A percentile compares a stretch with the other conserved stretches of the same genome.
These are phyloP conservation scores for Corvus moneduloides DNA, from an alignment of 2,113 vertebrate species.

Conservation along the genomic window DNA sequence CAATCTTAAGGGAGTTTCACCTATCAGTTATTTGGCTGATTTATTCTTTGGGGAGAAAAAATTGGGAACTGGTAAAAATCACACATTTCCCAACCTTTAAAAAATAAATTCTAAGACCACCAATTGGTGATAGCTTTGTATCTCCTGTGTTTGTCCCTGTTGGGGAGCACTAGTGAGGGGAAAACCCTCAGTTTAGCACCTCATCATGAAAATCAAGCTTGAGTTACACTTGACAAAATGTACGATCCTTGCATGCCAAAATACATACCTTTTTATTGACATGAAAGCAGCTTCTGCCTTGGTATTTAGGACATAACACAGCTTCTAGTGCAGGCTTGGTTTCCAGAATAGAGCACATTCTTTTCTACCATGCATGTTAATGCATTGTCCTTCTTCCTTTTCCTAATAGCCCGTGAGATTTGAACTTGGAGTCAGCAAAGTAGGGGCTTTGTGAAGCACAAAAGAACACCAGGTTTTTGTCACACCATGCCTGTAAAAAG, in stretches of 20 bases:
- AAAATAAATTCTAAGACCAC: neutral
- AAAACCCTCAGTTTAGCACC: neutral
- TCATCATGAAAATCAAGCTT: neutral
- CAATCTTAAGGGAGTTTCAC: neutral
- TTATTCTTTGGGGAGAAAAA: neutral
- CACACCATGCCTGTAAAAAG: constrained; percentile 61
- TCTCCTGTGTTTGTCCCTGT: neutral
- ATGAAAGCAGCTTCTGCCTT: neutral
- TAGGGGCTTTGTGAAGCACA: constrained; percentile 70
- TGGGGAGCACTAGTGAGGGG: neutral
- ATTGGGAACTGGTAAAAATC: neutral
- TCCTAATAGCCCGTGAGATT: constrained; percentile 68
- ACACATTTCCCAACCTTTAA: neutral
- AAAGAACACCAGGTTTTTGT: constrained; percentile 73
- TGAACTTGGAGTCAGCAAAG: constrained; percentile 72
- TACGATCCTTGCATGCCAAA: neutral
- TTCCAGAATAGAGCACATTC: constrained; percentile 46
- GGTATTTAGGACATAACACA: constrained; percentile 18
- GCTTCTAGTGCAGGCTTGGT: neutral
- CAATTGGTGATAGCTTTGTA: neutral
- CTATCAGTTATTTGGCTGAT: neutral
- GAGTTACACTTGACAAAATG: neutral
- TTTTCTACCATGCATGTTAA: constrained; percentile 57
- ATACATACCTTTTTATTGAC: constrained; percentile 8
- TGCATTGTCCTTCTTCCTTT: constrained; percentile 50